These are phyloP conservation scores for Cynocephalus volans DNA, from an alignment of 2,113 vertebrate genomes.

Conservation along the genomic window DNA sequence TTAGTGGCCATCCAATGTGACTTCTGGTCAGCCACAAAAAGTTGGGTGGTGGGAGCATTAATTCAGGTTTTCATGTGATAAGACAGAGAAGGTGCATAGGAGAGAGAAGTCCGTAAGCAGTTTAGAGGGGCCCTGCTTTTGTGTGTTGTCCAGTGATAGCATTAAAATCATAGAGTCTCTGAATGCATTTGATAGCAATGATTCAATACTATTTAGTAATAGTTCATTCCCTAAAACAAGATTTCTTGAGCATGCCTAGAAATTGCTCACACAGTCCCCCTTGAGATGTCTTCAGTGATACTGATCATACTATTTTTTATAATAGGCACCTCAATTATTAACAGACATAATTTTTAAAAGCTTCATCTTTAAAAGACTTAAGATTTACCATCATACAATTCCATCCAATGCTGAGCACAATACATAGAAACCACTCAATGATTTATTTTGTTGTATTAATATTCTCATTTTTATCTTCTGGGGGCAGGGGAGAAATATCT, in stretches of 20 bases:
- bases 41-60: neutral
- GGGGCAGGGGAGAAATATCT: neutral
- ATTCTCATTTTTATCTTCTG: neutral
- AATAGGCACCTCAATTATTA: neutral
- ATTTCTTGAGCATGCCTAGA: neutral
- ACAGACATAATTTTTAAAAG: neutral
- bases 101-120: neutral
- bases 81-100: neutral
- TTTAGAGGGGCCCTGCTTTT: fast-evolving
- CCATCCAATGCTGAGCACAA: neutral
- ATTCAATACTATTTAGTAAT: neutral
- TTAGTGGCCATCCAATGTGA: neutral
- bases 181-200: neutral
- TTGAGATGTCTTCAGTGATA: neutral
- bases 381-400: neutral
- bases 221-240: neutral
- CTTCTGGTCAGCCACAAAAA: neutral
- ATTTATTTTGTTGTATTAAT: neutral
- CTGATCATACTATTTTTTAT: neutral
- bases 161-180: neutral
- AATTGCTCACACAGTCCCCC: neutral
- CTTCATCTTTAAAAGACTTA: neutral
- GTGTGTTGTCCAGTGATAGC: neutral
- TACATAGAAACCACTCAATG: neutral
- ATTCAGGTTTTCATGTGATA: neutral